These are phyloP conservation scores for Chloropsis cyanopogon DNA, from an alignment of 2,113 vertebrate genomes.

Conservation along the genomic window DNA sequence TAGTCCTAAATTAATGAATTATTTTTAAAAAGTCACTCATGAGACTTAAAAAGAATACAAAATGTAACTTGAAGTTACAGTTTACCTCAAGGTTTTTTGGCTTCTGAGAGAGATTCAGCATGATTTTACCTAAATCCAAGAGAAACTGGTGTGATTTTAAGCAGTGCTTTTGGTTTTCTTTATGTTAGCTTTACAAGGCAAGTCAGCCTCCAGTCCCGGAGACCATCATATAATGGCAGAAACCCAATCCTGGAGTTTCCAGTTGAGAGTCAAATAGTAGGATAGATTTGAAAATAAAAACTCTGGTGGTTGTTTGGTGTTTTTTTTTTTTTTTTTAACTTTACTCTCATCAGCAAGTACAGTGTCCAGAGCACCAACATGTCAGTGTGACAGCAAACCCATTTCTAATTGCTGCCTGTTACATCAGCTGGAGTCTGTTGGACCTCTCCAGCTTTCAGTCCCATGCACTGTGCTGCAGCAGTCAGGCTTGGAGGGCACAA, in stretches of 20 bases:
- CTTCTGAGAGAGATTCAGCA: not conserved
- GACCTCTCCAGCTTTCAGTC: not conserved
- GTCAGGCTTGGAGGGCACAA: not conserved
- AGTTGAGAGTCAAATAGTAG: not conserved
- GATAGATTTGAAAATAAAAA: not conserved
- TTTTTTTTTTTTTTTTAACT: not conserved
- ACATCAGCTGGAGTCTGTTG: not conserved
- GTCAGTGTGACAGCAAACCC: not conserved
- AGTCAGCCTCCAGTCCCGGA: not conserved
- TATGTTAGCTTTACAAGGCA: not conserved
- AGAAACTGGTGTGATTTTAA: not conserved
- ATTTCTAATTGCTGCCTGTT: not conserved
- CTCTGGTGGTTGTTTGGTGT: not conserved
- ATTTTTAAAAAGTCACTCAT: not conserved
- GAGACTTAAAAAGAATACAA: not conserved
- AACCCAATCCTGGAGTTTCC: not conserved
- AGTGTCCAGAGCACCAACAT: not conserved
- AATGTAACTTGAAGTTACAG: not conserved
- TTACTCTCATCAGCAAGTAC: not conserved
- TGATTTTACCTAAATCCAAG: not conserved
- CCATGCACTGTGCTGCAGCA: not conserved
- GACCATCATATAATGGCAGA: not conserved
- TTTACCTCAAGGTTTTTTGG: not conserved
- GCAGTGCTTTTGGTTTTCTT: not conserved
- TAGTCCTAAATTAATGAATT: not conserved